A percentile compares a stretch with the other conserved stretches of the same genome.
phyloP scores from a whole-genome alignment of 2,797 vertebrate species.

The Coccyzus lansbergi region DNA sequence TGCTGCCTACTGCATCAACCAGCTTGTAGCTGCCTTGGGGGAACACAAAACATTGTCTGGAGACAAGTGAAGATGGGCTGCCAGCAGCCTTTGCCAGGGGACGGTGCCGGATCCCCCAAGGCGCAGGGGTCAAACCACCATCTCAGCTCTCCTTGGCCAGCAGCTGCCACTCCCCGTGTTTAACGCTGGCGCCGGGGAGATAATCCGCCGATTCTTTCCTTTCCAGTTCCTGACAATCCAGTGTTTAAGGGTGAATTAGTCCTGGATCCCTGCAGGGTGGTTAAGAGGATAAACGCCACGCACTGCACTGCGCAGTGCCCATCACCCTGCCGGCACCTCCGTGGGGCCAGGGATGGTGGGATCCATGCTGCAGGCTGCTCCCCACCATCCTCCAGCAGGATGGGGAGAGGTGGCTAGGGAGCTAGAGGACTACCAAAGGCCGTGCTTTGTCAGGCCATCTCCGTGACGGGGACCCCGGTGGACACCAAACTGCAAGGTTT shows the following conservation, averaged over 20 bases:
- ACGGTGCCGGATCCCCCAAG: accelerated
- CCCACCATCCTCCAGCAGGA: accelerated
- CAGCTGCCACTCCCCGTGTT: conserved; percentile 1
- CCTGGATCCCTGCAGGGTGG: not conserved
- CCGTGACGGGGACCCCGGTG: accelerated
- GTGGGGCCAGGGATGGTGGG: accelerated
- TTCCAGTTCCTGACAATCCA: conserved; percentile 19
- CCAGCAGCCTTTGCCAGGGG: not conserved
- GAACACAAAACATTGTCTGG: not conserved
- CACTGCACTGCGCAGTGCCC: accelerated
- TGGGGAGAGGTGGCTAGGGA: accelerated
- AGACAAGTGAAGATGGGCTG: accelerated
- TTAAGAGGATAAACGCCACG: conserved; percentile 57
- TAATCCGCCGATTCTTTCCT: conserved; percentile 41
- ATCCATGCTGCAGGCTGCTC: accelerated
- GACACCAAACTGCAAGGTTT: accelerated
- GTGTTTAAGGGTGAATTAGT: conserved; percentile 73
- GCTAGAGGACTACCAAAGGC: accelerated
- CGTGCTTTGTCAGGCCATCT: not conserved
- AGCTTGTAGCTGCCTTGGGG: not conserved
- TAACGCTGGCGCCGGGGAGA: not conserved
- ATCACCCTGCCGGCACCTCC: accelerated
- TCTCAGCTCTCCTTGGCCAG: not conserved
- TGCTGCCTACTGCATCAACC: not conserved
- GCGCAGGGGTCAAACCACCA: accelerated